A percentile compares a stretch with the other conserved stretches of the same genome.
These are phyloP conservation scores for Acomys russatus DNA, from an alignment of 2,797 vertebrate species.

Conservation along the genomic window DNA sequence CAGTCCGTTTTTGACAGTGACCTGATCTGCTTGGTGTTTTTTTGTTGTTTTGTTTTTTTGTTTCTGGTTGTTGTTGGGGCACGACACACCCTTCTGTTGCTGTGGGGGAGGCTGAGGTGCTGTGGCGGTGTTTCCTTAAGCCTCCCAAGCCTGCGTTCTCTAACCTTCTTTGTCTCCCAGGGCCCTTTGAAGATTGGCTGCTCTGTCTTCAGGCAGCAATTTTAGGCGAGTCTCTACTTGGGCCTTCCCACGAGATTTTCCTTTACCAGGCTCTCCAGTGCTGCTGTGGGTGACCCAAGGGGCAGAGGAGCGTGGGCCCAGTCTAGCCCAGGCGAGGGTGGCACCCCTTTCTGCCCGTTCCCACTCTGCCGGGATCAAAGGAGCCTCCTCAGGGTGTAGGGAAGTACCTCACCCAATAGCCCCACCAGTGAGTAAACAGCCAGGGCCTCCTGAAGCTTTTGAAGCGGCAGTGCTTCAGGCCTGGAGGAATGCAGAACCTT, in stretches of 20 bases:
- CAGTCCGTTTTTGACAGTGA: background rate
- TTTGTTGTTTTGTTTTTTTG: background rate
- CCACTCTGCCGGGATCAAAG: conserved; percentile 79
- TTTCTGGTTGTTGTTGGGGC: no score
- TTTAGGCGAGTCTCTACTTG: conserved; percentile 67
- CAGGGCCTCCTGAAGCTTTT: conserved; percentile 85
- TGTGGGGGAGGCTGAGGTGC: background rate
- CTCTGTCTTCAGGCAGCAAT: conserved; percentile 53
- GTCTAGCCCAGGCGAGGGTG: conserved; percentile 38
- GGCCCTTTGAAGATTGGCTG: conserved; percentile 61
- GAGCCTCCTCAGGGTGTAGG: conserved; percentile 71
- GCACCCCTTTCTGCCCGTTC: conserved; percentile 60
- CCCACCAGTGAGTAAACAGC: conserved; percentile 88
- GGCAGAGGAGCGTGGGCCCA: background rate
- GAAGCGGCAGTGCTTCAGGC: conserved; percentile 82
- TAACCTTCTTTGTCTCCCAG: conserved; percentile 47
- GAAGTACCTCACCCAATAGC: conserved; percentile 82
- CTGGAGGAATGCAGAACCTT: conserved; percentile 88
- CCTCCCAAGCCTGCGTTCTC: background rate
- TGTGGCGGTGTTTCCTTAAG: background rate
- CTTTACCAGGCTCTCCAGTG: background rate
- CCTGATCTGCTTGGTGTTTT: background rate
- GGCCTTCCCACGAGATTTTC: conserved; percentile 34
- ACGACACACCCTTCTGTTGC: background rate
- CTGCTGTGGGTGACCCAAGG: background rate